These are phyloP conservation scores for Cephus pygmeus DNA, from an alignment of 2,888 invertebrate genomes.

Conservation along the genomic window DNA sequence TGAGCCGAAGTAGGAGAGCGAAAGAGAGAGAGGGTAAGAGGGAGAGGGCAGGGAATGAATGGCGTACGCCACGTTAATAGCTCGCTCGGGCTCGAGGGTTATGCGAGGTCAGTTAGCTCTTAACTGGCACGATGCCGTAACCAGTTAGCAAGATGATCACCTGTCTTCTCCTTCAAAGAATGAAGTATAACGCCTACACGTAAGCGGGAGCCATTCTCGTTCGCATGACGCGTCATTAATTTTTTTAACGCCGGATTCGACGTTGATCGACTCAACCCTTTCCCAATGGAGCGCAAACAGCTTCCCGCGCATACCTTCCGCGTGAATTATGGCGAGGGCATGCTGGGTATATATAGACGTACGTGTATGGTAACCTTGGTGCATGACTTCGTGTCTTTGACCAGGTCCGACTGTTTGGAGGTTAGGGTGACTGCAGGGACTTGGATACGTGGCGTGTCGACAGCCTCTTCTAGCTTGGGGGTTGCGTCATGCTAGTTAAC, in stretches of 20 bases:
- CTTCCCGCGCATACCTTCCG: neutral
- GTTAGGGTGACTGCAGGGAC: neutral
- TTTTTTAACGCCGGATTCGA: neutral
- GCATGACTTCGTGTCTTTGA: neutral
- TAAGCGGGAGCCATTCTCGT: neutral
- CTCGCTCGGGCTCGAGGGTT: slow-evolving; percentile 27
- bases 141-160: slow-evolving; percentile 5
- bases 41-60: slow-evolving; percentile 33
- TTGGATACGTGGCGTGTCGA: neutral
- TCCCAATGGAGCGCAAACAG: neutral
- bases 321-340: neutral
- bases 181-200: neutral
- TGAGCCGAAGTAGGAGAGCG: slow-evolving; percentile 1
- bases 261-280: neutral
- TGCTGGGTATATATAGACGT: neutral
- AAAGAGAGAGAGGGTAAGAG: neutral
- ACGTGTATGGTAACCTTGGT: neutral
- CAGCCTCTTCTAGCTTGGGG: neutral
- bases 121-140: slow-evolving; percentile 12
- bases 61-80: slow-evolving; percentile 48
- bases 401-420: neutral
- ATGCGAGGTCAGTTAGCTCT: slow-evolving; percentile 35
- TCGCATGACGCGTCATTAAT: neutral
- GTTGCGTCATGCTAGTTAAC: neutral
- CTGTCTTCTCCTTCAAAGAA: neutral